Conservation (phyloP, 2,797 vertebrate species). For the Intellagama lesueurii region DNA sequence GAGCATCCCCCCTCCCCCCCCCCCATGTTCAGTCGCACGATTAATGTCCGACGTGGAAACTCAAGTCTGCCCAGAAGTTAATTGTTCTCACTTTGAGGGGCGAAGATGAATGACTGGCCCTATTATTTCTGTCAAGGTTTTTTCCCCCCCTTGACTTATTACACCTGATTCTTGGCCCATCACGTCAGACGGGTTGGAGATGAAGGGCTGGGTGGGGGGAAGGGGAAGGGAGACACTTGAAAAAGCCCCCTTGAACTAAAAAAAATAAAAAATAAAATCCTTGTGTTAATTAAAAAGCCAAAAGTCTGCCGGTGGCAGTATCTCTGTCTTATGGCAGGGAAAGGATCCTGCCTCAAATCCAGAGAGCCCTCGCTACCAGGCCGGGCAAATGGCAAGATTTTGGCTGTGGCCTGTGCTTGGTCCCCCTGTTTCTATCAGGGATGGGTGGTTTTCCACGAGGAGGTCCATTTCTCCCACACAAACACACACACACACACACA, state of each 20-base stretch:
- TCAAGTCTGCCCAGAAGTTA: constrained; percentile 73
- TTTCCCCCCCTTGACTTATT: constrained; percentile 49
- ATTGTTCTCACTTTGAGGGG: constrained; percentile 69
- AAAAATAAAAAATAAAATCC: not conserved
- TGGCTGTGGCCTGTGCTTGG: too few species aligned
- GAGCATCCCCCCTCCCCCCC: not conserved
- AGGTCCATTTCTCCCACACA: not conserved
- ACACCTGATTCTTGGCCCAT: constrained; percentile 63
- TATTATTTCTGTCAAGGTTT: constrained; percentile 58
- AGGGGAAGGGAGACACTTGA: not conserved
- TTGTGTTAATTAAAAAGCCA: constrained; percentile 30
- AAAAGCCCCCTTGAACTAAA: constrained; percentile 37
- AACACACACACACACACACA: too few species aligned
- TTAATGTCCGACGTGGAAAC: constrained; percentile 73
- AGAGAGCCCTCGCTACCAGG: too few species aligned
- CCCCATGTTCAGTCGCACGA: constrained; percentile 65
- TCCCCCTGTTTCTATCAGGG: too few species aligned
- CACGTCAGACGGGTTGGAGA: not conserved
- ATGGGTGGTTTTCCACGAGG: not conserved
- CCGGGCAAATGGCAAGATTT: not conserved
- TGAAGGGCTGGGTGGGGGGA: constrained; percentile 17
- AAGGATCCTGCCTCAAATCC: not conserved
- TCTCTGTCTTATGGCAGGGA: too few species aligned
- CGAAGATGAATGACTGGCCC: constrained; percentile 56
- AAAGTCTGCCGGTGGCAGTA: not conserved